Evolutionary conservation across 2,888 invertebrate species (phyloP).

Genomic region (Eueremaeus valkanovi): DNA sequence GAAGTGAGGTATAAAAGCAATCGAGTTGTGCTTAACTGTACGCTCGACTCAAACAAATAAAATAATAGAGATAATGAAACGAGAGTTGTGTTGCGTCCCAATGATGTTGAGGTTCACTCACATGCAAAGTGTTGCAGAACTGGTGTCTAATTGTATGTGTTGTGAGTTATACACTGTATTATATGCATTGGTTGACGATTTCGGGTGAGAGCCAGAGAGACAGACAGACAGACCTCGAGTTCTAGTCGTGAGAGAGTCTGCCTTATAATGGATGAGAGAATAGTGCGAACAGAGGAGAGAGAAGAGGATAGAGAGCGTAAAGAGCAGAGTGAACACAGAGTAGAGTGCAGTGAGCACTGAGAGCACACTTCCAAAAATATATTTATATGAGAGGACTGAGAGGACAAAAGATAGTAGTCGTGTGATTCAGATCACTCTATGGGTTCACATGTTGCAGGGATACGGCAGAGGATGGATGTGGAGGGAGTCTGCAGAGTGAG

Average conservation of each 20-base stretch:
- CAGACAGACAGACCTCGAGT: neutral
- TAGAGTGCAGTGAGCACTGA: neutral
- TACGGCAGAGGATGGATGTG: neutral
- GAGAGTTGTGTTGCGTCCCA: slow-evolving; percentile 25
- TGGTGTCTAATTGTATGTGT: slow-evolving; percentile 10
- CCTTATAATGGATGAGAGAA: slow-evolving; percentile 27
- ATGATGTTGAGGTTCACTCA: slow-evolving; percentile 22
- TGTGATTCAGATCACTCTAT: slow-evolving; percentile 12
- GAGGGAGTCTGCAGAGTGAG: neutral
- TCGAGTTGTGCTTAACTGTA: neutral
- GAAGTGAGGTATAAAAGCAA: neutral
- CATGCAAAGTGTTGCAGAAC: slow-evolving; percentile 35
- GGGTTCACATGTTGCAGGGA: slow-evolving; percentile 34
- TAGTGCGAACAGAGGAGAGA: no score
- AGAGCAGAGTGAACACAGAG: neutral
- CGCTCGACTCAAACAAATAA: neutral
- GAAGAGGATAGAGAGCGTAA: neutral
- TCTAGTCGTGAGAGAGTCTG: slow-evolving; percentile 27
- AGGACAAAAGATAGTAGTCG: slow-evolving; percentile 30
- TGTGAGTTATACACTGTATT: slow-evolving; percentile 12
- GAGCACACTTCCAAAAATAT: slow-evolving; percentile 5
- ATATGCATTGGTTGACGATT: slow-evolving; percentile 15
- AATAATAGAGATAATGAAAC: slow-evolving; percentile 29
- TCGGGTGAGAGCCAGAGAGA: no score
- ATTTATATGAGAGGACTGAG: neutral